Conservation (phyloP, 1,140 invertebrate genomes). For the Sarcophaga peregrina region DNA sequence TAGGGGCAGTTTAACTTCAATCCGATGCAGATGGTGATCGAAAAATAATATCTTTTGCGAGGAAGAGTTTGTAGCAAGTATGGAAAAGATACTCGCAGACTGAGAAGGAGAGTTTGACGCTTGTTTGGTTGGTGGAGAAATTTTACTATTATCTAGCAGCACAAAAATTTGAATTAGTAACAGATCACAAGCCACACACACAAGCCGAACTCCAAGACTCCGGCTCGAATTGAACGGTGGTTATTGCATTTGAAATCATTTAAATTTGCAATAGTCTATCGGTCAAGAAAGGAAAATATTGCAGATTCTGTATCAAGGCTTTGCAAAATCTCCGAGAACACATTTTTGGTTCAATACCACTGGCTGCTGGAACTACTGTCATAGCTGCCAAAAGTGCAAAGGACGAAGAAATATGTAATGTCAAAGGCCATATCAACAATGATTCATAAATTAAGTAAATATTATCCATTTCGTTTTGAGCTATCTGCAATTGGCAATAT, state of each 20-base stretch:
- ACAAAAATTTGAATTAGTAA: constrained; percentile 52
- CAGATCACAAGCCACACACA: constrained; percentile 58
- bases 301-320: not conserved
- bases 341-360: not conserved
- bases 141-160: constrained; percentile 52
- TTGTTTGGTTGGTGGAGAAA: constrained; percentile 57
- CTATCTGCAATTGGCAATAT: too few species aligned
- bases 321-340: not conserved
- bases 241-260: constrained; percentile 15
- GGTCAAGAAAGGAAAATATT: constrained; percentile 28
- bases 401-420: too few species aligned
- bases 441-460: too few species aligned
- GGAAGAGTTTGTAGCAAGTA: constrained; percentile 54
- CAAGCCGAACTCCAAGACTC: constrained; percentile 34
- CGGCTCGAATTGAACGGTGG: constrained; percentile 32
- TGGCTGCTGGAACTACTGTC: too few species aligned
- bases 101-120: constrained; percentile 60
- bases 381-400: too few species aligned
- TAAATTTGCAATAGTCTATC: constrained; percentile 28
- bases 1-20: constrained; percentile 50
- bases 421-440: too few species aligned
- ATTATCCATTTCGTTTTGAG: constrained; percentile 8
- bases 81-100: constrained; percentile 65
- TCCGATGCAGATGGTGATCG: constrained; percentile 48
- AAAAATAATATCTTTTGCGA: constrained; percentile 36